Conservation (phyloP, 2,113 vertebrate genomes). For the Microtus ochrogaster region DNA sequence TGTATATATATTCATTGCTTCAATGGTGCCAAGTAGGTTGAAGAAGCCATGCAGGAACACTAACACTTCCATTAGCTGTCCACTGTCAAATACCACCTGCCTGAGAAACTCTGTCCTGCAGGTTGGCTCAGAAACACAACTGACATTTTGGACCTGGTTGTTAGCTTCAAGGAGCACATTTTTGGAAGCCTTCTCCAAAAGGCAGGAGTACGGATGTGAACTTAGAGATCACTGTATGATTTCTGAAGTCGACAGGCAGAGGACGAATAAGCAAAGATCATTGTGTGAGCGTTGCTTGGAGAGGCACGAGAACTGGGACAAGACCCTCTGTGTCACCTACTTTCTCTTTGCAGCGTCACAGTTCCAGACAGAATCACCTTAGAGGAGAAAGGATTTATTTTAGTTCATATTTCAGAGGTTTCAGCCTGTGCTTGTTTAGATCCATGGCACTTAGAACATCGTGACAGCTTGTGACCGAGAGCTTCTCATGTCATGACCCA, state of each 20-base stretch:
- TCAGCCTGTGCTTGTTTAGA: background rate
- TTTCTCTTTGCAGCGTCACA: background rate
- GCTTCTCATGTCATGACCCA: background rate
- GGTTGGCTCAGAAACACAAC: background rate
- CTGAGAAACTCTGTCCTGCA: background rate
- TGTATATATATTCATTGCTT: background rate
- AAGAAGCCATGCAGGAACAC: background rate
- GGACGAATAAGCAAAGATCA: background rate
- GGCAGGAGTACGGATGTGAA: background rate
- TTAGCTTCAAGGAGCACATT: conserved; percentile 3
- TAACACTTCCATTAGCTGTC: background rate
- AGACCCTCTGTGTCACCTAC: too few relatives aligned
- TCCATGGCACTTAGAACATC: background rate
- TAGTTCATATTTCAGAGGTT: background rate
- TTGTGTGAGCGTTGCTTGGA: background rate
- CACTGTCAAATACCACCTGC: background rate
- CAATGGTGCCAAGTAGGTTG: background rate
- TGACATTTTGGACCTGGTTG: background rate
- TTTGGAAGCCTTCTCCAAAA: background rate
- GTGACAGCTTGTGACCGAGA: background rate
- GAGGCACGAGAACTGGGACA: background rate
- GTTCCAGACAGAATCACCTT: background rate
- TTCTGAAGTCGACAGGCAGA: background rate
- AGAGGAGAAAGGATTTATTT: background rate
- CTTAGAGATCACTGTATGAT: background rate